Evolutionary conservation across 2,797 vertebrate species (phyloP), one percentile per base, ranked within the genome.

Genomic region (Xiphorhynchus erythropygius): DNA sequence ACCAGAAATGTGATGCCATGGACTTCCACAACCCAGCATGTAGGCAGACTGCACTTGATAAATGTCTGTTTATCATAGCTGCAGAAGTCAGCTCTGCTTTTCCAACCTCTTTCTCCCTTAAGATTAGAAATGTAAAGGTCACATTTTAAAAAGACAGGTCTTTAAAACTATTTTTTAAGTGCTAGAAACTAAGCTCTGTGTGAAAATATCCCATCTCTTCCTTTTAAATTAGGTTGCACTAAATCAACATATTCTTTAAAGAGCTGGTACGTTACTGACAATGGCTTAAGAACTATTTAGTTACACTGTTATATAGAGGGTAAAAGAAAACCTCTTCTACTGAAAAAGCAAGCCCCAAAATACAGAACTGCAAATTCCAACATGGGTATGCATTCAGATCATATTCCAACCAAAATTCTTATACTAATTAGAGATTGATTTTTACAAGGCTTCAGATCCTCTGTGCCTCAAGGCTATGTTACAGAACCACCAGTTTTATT

Each of bases 1-100:
- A 95, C 93, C 84, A 84, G 94, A 94, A 96, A 96, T 35, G 63
- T 23, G 87, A 96, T 88, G 94, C 94, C 71, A 50, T 49, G n/a
- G 86, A 47, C 84, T 96, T 91, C 92, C 68, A 69, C 65, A 91
- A n/a, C 57, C 64, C 87, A 89, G 88, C 76, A 47, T 85, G 64
- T 6, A 80, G 92, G 89, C 89, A 96, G 80, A 53, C 65, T 87
- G 83, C 32, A 47, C 46, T 89, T 82, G 80, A 91, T 93, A 94
- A 93, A 94, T 37, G 67, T 84, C 74, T 90, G 87, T 95, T 95
- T 93, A 93, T 80, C 67, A 2, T n/a, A 90, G 84, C 80, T 68
- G 67, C 85, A 91, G 37, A 94, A 91, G 63, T 77, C 83, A 90
- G 80, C 42, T 89, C 93, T 80, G 68, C 85, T 95, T 92, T 94